Base-by-base conservation (phyloP, 1,140 invertebrate species). In the Zaprionus vittiger region DNA sequence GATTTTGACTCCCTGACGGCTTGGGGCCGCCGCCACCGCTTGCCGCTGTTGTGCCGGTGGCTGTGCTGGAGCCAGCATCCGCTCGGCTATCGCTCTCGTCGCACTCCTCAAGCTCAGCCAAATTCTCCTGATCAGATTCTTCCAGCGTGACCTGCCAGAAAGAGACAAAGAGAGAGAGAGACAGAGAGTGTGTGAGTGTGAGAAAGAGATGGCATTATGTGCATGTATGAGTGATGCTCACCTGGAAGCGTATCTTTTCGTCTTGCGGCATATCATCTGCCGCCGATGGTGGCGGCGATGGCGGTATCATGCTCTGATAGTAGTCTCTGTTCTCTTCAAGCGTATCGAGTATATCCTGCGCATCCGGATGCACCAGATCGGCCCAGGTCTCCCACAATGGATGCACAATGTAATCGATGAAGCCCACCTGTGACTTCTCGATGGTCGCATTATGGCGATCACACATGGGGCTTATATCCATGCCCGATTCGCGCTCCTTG, bases 361-460 rank as follows among this genome's bases (percentile, higher is more conserved):
- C 99, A 93, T 99, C 98, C 0, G 99, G 99, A 94, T 99, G 98
- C 2, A 99, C 99, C 34, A 99, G 94, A 93, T 99, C 99, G 12
- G 98, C 98, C 99, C 99, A 99, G 4, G 99, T 99, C 93, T 99
- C 99, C 98, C 98, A 99, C 20, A 99, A 93, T 7, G 99, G 99
- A 94, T 99, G 99, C 4, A 99, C 98, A 91, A 99, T 99, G 93
- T 99, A 99, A 94, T 99, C 98, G 91, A 99, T 99, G 93, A 99
- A 99, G 76, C 99, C 98, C 90, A 99, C 98, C 95, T 99, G 98
- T 79, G 98, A 97, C 94, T 99, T 99, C 94, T 99, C 99, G 92
- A 99, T 97, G 7, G 98, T 99, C 7, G 98, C 96, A 85, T 97
- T 98, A 79, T 98, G 96, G 67, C 98, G 94, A 93, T 99, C 98